These are phyloP conservation scores for Eulemur rubriventer DNA, from an alignment of 2,797 vertebrate genomes.

Conservation along the genomic window DNA sequence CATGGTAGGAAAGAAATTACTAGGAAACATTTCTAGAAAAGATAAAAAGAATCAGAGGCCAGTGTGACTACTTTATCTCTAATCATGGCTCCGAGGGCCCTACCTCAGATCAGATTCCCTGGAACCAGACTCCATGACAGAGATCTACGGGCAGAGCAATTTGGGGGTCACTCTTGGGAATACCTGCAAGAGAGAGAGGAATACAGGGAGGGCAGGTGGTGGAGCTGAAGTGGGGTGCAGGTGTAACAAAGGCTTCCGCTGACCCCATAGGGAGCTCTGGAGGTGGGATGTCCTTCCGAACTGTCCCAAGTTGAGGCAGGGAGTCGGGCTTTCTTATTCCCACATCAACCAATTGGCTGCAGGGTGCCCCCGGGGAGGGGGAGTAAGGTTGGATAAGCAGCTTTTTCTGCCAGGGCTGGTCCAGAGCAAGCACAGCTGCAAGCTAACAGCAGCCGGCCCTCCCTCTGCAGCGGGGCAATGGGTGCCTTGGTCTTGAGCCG, in stretches of 20 bases:
- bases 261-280: background rate
- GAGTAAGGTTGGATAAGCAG: background rate
- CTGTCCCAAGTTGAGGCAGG: background rate
- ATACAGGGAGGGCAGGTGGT: background rate
- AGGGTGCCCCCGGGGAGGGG: background rate
- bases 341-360: background rate
- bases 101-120: background rate
- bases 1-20: background rate
- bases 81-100: background rate
- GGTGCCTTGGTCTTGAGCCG: background rate
- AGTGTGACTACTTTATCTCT: background rate
- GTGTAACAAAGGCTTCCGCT: background rate
- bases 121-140: background rate
- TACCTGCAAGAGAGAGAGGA: background rate
- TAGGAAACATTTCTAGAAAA: background rate
- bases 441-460: background rate
- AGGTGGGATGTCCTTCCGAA: background rate
- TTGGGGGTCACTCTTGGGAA: background rate
- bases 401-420: background rate
- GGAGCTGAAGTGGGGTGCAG: background rate
- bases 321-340: background rate
- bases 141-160: background rate
- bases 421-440: background rate
- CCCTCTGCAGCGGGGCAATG: background rate
- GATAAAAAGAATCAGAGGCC: background rate